Base-by-base conservation (phyloP, 2,113 vertebrate species). In the Carollia perspicillata region DNA sequence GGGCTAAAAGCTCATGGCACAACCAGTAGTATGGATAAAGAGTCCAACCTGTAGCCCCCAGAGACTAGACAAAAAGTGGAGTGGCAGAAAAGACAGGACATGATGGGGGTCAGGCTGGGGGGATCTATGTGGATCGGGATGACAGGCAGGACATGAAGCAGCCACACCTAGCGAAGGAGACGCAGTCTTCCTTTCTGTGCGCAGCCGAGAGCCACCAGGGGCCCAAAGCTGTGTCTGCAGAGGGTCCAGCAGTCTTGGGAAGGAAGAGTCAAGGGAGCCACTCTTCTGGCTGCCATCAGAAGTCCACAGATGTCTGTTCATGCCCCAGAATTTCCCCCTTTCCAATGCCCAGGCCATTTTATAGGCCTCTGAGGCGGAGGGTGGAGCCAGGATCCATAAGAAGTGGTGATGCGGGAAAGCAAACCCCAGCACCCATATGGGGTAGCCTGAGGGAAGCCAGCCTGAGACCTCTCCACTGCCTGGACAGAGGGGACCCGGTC, bases 71-170 rank as follows among this genome's bases (percentile, higher is more conserved):
- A 89, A 63, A 58, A 92, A 35, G 13, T 42, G 13, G 69, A 51
- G 5, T 10, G 40, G 42, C 5, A 8, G 33, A n/a, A 44, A 20
- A 37, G 33, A 47, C 16, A 60, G 40, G 16, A 26, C 7, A 3
- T 16, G 77, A 33, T 1, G 23, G 16, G 3, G 44, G 3, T 11
- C 1, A 7, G 26, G 35, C 26, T 0, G 22, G 4, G 14, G 1
- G 9, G 7, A 10, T 12, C 30, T 55, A 0, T 37, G 10, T 23
- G 40, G 18, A 68, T 89, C 53, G 51, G 26, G 30, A 22, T 26
- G 47, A 58, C 7, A 44, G 37, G 26, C 14, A 55, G 30, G 11
- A 40, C 7, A 16, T 8, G 51, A 71, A 65, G 44, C 51, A 58
- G 35, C 9, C 47, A 37, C 5, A 5, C 23, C 17, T 5, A 44